Evolutionary conservation across 2,113 vertebrate species (phyloP), one percentile per base, ranked within the genome.

Genomic region (Cynocephalus volans): DNA sequence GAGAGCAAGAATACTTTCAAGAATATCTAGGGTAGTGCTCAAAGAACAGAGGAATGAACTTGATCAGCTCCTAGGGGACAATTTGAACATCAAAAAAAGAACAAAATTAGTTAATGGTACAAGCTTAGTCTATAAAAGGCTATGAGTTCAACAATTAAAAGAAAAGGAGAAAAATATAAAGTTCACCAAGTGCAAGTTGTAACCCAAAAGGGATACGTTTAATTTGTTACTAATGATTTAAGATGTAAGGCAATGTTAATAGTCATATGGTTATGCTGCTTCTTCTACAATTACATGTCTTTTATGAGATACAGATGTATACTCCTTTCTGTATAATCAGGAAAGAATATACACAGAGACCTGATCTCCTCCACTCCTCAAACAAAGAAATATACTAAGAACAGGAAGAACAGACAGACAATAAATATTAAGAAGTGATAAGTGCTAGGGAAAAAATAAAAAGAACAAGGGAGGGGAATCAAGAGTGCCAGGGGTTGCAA

Each of bases 341-440:
- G 52, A 95, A 97, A 95, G 24, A 80, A 94, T 79, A 96, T 23
- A 86, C 6, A 79, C 6, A 79, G 52, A 92, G 36, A 86, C 33
- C 26, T 70, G 52, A 94, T 72, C 21, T 15, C 52, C 50, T 94
- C 24, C 33, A 76, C 31, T 84, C 73, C 31, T 15, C 73, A 89
- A 88, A 96, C 48, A 94, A 77, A 95, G 54, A 96, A 67, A 87
- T 82, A 88, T 28, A 84, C n/a, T 80, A 85, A 77, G 52, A 96
- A 67, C 26, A 88, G 52, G n/a, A 95, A 91, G 67, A 62, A 73
- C 14, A 54, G 36, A 52, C 24, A 87, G 58, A 95, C 1, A 87
- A 48, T 83, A 70, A 96, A 83, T 54, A 86, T 92, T 67, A 97
- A 65, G 69, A 87, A 41, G 28, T 54, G 41, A 21, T 90, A 83